Evolutionary conservation across 2,888 invertebrate genomes (phyloP).

Genomic region (Agrilus biguttatus): DNA sequence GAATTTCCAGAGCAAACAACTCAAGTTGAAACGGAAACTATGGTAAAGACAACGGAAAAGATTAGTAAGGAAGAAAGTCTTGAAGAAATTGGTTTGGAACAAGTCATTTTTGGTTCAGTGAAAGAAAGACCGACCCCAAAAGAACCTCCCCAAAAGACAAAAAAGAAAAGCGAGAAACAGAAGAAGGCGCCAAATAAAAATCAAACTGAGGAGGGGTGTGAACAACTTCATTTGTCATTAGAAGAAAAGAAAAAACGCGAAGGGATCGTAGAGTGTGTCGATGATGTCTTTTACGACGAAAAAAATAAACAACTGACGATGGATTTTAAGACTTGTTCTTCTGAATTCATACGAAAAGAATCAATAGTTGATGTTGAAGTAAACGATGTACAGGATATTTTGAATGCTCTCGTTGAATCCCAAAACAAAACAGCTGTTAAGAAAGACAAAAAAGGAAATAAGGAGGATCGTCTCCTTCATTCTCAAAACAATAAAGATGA

Average conservation of each 20-base stretch:
- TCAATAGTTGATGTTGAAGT: slow-evolving; percentile 30
- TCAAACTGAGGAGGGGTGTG: not conserved
- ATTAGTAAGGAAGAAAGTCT: not conserved
- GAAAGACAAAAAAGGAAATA: slow-evolving; percentile 21
- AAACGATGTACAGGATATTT: slow-evolving; percentile 25
- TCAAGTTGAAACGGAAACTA: not conserved
- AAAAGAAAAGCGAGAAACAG: slow-evolving; percentile 12
- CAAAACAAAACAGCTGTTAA: not conserved
- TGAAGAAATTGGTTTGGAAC: slow-evolving; percentile 29
- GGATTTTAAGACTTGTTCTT: too few species aligned
- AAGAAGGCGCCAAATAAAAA: slow-evolving; percentile 1
- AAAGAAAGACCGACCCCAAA: slow-evolving; percentile 34
- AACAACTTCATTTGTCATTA: not conserved
- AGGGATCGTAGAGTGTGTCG: not conserved
- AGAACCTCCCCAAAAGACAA: not conserved
- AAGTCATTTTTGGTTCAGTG: slow-evolving; percentile 48
- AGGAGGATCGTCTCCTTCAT: slow-evolving; percentile 23
- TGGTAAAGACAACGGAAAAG: not conserved
- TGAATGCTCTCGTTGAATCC: slow-evolving; percentile 21
- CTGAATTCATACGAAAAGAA: slow-evolving; percentile 16
- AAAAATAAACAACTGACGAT: too few species aligned
- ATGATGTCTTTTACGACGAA: too few species aligned
- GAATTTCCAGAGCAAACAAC: slow-evolving; percentile 30
- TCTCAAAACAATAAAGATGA: slow-evolving; percentile 4
- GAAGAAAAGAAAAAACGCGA: not conserved